Conservation (phyloP, 2,113 vertebrate genomes). For the Corydoras maculifer region DNA sequence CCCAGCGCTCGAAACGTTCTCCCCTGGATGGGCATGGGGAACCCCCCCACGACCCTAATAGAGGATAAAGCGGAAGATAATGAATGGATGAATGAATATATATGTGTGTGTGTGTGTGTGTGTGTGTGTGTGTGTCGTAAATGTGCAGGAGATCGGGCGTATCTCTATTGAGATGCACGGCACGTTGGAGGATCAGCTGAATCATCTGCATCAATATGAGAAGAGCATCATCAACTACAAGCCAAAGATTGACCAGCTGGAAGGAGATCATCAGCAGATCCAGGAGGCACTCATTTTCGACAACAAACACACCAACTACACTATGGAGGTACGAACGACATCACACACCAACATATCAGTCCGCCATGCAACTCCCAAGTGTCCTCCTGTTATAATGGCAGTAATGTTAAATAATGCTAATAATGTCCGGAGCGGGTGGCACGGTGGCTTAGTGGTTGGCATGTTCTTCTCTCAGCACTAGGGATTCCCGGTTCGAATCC, state of each 20-base stretch:
- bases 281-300: slow-evolving; percentile 97
- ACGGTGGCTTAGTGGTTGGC: no score
- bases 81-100: no score
- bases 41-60: no score
- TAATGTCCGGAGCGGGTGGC: no score
- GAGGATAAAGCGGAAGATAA: no score
- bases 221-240: slow-evolving; percentile 98
- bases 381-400: no score
- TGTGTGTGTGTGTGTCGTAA: slow-evolving; percentile 5
- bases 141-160: slow-evolving; percentile 85
- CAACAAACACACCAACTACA: slow-evolving; percentile 99
- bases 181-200: slow-evolving; percentile 95
- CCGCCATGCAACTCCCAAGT: no score
- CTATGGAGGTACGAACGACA: slow-evolving; percentile 86
- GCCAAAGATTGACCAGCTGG: slow-evolving; percentile 98
- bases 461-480: no score
- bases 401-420: no score
- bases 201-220: slow-evolving; percentile 90
- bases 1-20: no score
- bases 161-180: slow-evolving; percentile 98
- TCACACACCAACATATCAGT: neutral
- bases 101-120: slow-evolving; percentile 12
- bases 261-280: slow-evolving; percentile 95
- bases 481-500: no score
- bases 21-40: no score